Evolutionary conservation across 2,797 vertebrate species (phyloP).

Genomic region (Picus viridis): DNA sequence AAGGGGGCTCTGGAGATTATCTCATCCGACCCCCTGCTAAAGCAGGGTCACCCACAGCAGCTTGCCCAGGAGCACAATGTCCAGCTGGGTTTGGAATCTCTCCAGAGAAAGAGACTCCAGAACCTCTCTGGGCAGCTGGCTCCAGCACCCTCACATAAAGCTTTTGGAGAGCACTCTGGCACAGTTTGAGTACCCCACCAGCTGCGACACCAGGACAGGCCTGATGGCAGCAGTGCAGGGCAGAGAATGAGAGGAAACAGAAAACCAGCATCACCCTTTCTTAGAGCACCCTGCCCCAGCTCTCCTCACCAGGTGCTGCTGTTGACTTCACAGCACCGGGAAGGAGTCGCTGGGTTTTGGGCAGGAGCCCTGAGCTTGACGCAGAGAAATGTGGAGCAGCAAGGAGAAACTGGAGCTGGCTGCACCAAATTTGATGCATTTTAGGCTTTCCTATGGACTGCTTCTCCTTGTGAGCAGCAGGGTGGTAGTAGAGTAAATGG

Average conservation of each 20-base stretch:
- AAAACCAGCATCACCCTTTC: background rate
- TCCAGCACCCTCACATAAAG: too few species aligned
- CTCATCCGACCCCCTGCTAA: too few species aligned
- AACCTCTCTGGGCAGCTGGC: too few species aligned
- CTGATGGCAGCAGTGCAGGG: conserved; percentile 38
- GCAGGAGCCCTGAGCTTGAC: background rate
- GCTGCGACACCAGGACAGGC: background rate
- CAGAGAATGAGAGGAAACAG: background rate
- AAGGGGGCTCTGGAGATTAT: too few species aligned
- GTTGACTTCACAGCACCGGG: background rate
- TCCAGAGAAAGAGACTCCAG: too few species aligned
- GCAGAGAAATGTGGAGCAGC: fast-evolving
- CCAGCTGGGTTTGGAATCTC: too few species aligned
- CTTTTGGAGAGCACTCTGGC: fast-evolving
- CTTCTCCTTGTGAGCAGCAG: background rate
- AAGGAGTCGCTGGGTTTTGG: fast-evolving
- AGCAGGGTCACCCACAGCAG: too few species aligned
- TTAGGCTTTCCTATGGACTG: fast-evolving
- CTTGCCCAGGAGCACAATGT: too few species aligned
- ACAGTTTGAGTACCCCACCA: fast-evolving
- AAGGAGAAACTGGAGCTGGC: background rate
- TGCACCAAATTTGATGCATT: background rate
- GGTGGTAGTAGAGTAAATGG: background rate
- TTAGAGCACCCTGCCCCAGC: fast-evolving
- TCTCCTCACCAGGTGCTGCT: fast-evolving